A percentile compares a stretch with the other conserved stretches of the same genome.
Conservation (phyloP, 2,113 vertebrate genomes). For the rabbit (Oryctolagus cuniculus) region DNA sequence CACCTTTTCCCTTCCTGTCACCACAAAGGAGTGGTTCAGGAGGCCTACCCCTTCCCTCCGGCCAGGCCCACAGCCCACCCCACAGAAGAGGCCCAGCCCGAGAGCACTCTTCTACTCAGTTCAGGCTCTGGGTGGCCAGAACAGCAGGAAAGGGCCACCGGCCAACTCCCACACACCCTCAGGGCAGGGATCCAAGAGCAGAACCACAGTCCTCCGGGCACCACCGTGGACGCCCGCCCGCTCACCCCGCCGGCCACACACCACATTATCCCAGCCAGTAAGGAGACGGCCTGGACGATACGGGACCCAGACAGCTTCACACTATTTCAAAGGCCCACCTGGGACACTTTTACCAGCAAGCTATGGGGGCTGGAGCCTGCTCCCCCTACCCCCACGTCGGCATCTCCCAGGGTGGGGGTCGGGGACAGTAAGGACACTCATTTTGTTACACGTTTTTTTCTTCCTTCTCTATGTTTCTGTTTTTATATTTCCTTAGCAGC, state of each 20-base stretch:
- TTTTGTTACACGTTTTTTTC: slow-evolving; percentile 53
- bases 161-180: not conserved
- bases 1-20: not conserved
- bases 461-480: slow-evolving; percentile 70
- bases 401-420: not conserved
- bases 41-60: not conserved
- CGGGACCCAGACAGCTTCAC: not conserved
- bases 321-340: not conserved
- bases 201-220: too few species aligned
- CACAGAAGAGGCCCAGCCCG: not conserved
- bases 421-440: slow-evolving; percentile 68
- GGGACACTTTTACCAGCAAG: slow-evolving; percentile 41
- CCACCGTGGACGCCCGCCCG: too few species aligned
- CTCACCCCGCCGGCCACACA: not conserved
- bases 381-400: not conserved
- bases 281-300: not conserved
- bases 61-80: not conserved
- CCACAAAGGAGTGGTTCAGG: not conserved
- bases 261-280: not conserved
- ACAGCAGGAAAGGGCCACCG: not conserved
- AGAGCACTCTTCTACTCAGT: not conserved
- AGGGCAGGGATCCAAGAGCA: not conserved
- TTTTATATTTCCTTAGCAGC: slow-evolving; percentile 84
- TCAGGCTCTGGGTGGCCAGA: not conserved
- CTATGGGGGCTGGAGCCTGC: not conserved